phyloP scores from a whole-genome alignment of 2,797 vertebrate species.

The Varecia variegata region DNA sequence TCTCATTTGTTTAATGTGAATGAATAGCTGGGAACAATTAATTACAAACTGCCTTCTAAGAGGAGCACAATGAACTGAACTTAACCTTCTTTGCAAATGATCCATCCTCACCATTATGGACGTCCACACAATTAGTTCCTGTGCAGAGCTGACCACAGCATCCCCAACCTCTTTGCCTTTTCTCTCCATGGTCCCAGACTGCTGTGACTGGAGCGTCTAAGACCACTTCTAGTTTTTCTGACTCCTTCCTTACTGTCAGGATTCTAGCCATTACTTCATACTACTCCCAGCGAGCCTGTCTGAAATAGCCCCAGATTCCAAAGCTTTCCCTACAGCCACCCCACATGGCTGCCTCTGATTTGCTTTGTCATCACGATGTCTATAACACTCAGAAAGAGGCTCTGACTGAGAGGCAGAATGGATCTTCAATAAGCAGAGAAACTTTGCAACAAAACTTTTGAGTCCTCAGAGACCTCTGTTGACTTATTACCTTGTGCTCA shows the following conservation, averaged over 20 bases:
- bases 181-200: background rate
- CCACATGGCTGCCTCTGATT: background rate
- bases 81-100: conserved; percentile 10
- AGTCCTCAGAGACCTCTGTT: background rate
- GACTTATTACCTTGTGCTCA: background rate
- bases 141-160: background rate
- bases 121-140: background rate
- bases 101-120: background rate
- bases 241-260: background rate
- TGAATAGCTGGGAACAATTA: background rate
- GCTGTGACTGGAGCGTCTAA: background rate
- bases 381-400: background rate
- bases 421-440: background rate
- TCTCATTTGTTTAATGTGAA: background rate
- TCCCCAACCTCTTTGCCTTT: background rate
- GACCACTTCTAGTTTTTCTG: background rate
- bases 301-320: background rate
- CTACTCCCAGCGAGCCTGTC: background rate
- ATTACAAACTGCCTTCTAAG: conserved; percentile 22
- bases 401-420: background rate
- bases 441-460: background rate
- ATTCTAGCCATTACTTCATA: background rate
- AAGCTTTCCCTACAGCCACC: background rate
- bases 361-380: background rate
- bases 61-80: background rate